These are phyloP conservation scores for Peromyscus polionotus DNA, from an alignment of 2,113 vertebrate genomes.

Conservation along the genomic window DNA sequence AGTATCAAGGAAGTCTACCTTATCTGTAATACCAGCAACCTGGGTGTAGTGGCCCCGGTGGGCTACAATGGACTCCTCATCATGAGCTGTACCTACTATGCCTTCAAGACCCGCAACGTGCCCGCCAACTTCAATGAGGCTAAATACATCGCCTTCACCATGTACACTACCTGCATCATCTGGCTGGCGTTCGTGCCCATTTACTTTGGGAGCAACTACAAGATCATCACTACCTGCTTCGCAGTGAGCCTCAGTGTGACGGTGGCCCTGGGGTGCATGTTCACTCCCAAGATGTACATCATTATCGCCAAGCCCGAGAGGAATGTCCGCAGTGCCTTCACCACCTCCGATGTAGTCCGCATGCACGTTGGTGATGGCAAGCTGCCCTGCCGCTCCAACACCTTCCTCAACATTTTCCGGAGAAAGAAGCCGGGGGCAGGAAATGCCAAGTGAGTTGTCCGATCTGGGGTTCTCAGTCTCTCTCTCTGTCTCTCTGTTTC, in stretches of 20 bases:
- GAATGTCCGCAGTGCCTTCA: conserved; percentile 99
- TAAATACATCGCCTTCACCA: conserved; percentile 99
- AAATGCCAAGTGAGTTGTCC: conserved; percentile 94
- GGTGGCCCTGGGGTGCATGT: conserved; percentile 99
- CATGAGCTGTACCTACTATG: conserved; percentile 99
- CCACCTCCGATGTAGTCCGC: conserved; percentile 98
- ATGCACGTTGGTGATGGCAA: conserved; percentile 99
- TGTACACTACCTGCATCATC: conserved; percentile 99
- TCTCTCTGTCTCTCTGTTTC: background rate
- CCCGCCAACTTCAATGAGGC: conserved; percentile 99
- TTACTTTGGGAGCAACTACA: conserved; percentile 99
- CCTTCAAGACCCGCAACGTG: conserved; percentile 99
- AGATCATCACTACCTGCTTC: conserved; percentile 99
- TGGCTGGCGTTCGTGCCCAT: conserved; percentile 99
- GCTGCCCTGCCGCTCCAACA: conserved; percentile 94
- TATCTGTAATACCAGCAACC: conserved; percentile 98
- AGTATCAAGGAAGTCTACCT: conserved; percentile 98
- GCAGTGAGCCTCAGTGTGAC: conserved; percentile 99
- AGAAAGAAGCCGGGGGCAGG: conserved; percentile 95
- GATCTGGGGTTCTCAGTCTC: background rate
- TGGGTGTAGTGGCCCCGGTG: conserved; percentile 97
- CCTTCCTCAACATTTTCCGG: conserved; percentile 97
- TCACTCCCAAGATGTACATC: conserved; percentile 99
- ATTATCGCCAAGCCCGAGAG: conserved; percentile 99
- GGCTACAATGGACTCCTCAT: conserved; percentile 99